Evolutionary conservation across 2,113 vertebrate species (phyloP).

Genomic region (Dicrurus megarhynchus): DNA sequence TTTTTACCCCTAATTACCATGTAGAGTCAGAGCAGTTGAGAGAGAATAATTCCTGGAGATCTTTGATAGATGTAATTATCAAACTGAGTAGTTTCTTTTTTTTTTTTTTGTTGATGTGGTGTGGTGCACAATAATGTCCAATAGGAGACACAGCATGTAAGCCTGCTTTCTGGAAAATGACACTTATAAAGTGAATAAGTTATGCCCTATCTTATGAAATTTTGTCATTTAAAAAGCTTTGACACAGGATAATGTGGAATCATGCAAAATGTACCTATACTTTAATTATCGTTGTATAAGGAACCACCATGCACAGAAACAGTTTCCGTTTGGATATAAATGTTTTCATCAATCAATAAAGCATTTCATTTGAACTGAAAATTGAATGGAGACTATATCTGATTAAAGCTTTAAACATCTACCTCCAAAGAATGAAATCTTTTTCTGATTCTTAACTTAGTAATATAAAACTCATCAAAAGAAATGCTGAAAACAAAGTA

Average conservation of each 20-base stretch:
- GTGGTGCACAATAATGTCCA: neutral
- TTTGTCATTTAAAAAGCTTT: neutral
- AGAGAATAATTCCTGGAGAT: neutral
- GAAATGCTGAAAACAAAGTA: neutral
- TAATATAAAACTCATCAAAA: neutral
- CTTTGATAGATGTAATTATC: neutral
- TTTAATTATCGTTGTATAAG: neutral
- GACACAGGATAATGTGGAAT: neutral
- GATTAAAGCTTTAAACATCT: neutral
- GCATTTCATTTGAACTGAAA: neutral
- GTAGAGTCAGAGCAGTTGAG: neutral
- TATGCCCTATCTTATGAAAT: neutral
- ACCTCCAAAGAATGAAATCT: neutral
- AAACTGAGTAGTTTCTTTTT: neutral
- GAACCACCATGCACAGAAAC: neutral
- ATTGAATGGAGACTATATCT: neutral
- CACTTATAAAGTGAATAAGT: neutral
- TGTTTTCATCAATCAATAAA: neutral
- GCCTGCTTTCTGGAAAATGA: neutral
- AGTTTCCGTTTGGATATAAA: neutral
- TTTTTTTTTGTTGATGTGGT: neutral
- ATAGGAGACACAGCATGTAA: neutral
- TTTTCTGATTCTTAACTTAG: neutral
- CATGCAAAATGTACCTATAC: neutral
- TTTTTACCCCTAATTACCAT: neutral